Evolutionary conservation across 2,888 invertebrate species (phyloP), one percentile per base, ranked within the genome.

Genomic region (Caenorhabditis becei): DNA sequence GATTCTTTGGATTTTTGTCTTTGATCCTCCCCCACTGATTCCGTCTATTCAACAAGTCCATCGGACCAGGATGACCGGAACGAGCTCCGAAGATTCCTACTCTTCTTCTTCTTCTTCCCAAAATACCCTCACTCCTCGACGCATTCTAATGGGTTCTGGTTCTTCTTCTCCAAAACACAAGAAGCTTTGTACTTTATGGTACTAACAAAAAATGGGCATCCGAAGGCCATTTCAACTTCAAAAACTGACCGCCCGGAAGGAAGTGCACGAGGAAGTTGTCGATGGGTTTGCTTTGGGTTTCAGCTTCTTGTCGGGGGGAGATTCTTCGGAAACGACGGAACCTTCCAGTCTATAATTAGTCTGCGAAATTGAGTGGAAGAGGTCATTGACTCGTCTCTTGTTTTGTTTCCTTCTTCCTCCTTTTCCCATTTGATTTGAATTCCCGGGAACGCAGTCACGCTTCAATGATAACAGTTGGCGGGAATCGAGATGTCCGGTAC

Each of bases 341-440:
- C 24, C n/a, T n/a, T n/a, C n/a, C n/a, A n/a, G 54, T 71, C 71
- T 63, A 62, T 66, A 59, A 74, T 74, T 74, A 74, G 65, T 28
- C 47, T 58, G 23, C 51, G 65, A 74, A 74, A 74, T 74, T 66
- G 74, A 59, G 63, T 66, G 65, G 65, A 74, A 74, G 72, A 66
- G 74, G 65, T 53, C 65, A 65, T 51, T 32, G 26, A 10, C 7
- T 1, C 62, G 2, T 41, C 10, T 41, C 14, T 41, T 14, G 32
- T 44, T 28, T 62, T 28, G 37, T 23, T 41, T 62, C 35, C 44
- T 56, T 47, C 14, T 18, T 16, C 16, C 53, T 35, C 44, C 18
- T 0, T n/a, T 32, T 41, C n/a, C 44, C 5, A n/a, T n/a, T n/a
- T n/a, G n/a, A n/a, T n/a, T n/a, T n/a, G n/a, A n/a, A n/a, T n/a